phyloP scores from a whole-genome alignment of 2,113 vertebrate species.

The Platycercus adscitus region DNA sequence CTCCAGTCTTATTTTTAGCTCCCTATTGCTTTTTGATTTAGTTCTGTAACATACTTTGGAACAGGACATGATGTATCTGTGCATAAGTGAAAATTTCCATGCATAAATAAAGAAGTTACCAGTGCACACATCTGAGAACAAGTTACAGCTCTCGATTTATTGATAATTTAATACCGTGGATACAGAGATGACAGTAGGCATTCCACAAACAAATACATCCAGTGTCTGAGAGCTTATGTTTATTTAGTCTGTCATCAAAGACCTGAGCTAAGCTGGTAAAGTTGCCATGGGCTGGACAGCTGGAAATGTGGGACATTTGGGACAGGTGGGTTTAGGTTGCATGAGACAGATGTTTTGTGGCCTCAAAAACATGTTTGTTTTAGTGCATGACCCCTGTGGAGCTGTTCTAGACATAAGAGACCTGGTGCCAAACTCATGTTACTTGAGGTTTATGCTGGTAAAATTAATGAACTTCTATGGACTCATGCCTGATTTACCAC shows the following conservation, averaged over 20 bases:
- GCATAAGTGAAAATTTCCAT: background rate
- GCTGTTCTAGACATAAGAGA: background rate
- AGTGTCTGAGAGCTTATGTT: background rate
- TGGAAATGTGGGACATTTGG: background rate
- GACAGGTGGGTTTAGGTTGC: background rate
- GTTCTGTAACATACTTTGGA: background rate
- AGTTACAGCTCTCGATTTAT: background rate
- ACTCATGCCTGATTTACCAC: background rate
- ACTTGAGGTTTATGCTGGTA: accelerated
- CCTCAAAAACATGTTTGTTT: background rate
- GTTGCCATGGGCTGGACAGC: background rate
- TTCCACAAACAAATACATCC: background rate
- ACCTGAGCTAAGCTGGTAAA: background rate
- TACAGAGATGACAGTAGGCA: background rate
- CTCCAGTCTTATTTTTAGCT: background rate
- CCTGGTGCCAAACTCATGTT: background rate
- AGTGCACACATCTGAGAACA: background rate
- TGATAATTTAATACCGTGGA: background rate
- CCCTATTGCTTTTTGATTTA: background rate
- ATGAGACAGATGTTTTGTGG: background rate
- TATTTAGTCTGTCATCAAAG: background rate
- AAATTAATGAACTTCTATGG: background rate
- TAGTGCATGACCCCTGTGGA: background rate
- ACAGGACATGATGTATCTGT: background rate
- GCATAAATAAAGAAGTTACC: background rate